Evolutionary conservation across 2,113 vertebrate genomes (phyloP).

Genomic region (Chaenogobius annularis): DNA sequence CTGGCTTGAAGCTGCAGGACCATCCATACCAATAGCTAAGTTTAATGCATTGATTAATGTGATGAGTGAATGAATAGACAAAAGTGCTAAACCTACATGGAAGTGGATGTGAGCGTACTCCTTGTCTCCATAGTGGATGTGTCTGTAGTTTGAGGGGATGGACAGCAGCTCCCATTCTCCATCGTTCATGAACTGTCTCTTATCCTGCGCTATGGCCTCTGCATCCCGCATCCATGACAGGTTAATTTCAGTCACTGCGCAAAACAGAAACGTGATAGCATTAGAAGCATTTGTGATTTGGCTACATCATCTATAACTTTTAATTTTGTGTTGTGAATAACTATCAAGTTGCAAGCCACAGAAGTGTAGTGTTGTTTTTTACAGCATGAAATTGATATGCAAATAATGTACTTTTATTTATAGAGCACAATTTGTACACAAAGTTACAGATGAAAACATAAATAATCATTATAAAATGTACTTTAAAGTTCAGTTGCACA

Average conservation of each 20-base stretch:
- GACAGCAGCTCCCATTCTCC: conserved; percentile 88
- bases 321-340: too few relatives aligned
- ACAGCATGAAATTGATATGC: background rate
- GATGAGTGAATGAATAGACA: background rate
- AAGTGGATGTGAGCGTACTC: conserved; percentile 85
- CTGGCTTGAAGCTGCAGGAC: too few relatives aligned
- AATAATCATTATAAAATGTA: too few relatives aligned
- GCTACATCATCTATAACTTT: background rate
- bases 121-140: conserved; percentile 63
- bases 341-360: too few relatives aligned
- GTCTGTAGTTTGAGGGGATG: conserved; percentile 76
- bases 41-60: too few relatives aligned
- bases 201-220: conserved; percentile 77
- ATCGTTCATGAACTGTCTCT: conserved; percentile 79
- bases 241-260: conserved; percentile 83
- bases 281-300: background rate
- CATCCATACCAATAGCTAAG: too few relatives aligned
- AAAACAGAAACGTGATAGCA: background rate
- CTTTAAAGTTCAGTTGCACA: too few relatives aligned
- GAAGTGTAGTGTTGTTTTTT: too few relatives aligned
- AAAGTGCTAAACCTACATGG: conserved; percentile 64
- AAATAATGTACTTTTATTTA: background rate
- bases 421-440: too few relatives aligned
- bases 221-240: conserved; percentile 80
- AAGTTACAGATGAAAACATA: too few relatives aligned